These are phyloP conservation scores for Lepus townsendii DNA, from an alignment of 2,797 vertebrate genomes.

Conservation along the genomic window DNA sequence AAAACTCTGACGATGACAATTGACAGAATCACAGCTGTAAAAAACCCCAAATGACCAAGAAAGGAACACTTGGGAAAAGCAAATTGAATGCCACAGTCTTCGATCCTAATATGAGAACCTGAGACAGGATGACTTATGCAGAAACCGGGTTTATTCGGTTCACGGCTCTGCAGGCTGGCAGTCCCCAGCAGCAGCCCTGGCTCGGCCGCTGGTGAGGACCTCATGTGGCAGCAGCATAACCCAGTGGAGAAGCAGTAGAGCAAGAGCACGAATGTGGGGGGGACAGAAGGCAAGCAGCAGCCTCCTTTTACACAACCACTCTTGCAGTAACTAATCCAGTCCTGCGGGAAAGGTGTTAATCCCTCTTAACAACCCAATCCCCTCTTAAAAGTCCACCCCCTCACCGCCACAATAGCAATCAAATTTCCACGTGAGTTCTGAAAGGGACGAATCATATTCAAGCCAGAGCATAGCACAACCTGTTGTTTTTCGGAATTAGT, in stretches of 20 bases:
- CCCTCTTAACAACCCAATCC: not conserved
- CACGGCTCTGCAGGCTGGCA: not conserved
- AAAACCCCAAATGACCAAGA: not conserved
- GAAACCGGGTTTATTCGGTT: not conserved
- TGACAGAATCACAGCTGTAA: not conserved
- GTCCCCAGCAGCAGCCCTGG: fast-evolving
- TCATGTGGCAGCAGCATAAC: not conserved
- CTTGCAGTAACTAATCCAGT: not conserved
- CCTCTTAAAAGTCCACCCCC: not conserved
- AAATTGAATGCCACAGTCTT: not conserved
- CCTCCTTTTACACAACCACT: not conserved
- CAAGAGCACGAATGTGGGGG: not conserved
- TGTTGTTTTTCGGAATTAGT: not conserved
- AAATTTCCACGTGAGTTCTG: not conserved
- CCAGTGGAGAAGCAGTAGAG: not conserved
- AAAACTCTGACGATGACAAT: not conserved
- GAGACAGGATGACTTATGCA: not conserved
- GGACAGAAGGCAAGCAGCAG: not conserved
- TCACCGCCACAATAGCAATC: not conserved
- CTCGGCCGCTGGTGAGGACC: not conserved
- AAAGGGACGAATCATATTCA: not conserved
- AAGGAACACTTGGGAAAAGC: not conserved
- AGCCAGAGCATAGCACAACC: not conserved
- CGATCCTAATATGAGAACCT: not conserved
- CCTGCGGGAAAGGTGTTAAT: not conserved